A percentile compares a stretch with the other conserved stretches of the same genome.
phyloP scores from a whole-genome alignment of 2,797 vertebrate species.

The Denticeps clupeoides region DNA sequence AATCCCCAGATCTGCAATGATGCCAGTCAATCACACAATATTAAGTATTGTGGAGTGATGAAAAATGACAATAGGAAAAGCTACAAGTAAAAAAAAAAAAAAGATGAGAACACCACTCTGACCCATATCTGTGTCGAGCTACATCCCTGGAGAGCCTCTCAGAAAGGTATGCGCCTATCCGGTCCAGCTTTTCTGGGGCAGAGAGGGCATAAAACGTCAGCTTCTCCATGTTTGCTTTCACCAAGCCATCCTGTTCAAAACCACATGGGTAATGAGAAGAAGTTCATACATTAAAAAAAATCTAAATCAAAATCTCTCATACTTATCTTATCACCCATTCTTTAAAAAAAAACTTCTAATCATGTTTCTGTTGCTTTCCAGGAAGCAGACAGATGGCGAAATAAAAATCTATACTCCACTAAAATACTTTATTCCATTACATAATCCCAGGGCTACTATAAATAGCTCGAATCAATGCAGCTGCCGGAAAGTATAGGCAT shows the following conservation, averaged over 20 bases:
- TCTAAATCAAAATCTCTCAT: too few relatives aligned
- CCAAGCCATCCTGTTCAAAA: constrained; percentile 63
- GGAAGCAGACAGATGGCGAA: background rate
- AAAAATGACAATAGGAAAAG: too few relatives aligned
- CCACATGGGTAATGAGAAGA: background rate
- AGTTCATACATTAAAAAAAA: too few relatives aligned
- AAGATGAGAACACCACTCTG: too few relatives aligned
- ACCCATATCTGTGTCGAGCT: constrained; percentile 69
- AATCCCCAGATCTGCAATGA: too few relatives aligned
- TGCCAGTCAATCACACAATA: too few relatives aligned
- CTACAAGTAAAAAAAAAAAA: too few relatives aligned
- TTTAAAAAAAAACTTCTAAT: too few relatives aligned
- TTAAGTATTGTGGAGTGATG: too few relatives aligned
- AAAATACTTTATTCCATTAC: constrained; percentile 1
- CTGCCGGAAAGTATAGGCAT: background rate
- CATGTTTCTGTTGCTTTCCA: too few relatives aligned
- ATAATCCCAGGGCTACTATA: background rate
- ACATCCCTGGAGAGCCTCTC: constrained; percentile 70
- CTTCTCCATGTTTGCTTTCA: constrained; percentile 79
- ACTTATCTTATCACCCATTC: too few relatives aligned
- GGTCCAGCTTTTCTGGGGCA: constrained; percentile 70
- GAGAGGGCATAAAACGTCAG: constrained; percentile 73
- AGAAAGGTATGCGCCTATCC: constrained; percentile 69
- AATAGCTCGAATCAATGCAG: background rate
- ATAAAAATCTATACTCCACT: background rate